Conservation (phyloP, 2,113 vertebrate genomes). For the Alethe diademata region DNA sequence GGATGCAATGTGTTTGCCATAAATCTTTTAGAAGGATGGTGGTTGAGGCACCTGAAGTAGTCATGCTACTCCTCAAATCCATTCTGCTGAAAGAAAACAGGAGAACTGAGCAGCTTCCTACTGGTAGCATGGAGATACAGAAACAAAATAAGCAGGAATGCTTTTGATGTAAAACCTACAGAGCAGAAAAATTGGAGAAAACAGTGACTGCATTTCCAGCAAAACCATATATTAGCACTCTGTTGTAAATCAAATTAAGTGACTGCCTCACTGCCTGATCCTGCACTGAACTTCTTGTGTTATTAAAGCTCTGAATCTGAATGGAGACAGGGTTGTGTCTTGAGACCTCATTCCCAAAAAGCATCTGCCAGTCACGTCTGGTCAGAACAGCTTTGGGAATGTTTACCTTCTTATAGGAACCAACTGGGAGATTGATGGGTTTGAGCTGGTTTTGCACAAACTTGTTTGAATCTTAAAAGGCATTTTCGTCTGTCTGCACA, state of each 20-base stretch:
- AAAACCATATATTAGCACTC: neutral
- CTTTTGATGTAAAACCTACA: neutral
- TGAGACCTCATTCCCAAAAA: neutral
- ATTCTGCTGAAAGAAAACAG: neutral
- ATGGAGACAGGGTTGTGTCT: neutral
- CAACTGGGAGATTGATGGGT: constrained; percentile 7
- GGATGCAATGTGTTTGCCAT: constrained; percentile 13
- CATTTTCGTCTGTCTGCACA: constrained; percentile 11
- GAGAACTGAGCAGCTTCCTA: neutral
- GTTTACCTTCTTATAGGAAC: constrained; percentile 31
- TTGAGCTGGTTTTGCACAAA: constrained; percentile 1
- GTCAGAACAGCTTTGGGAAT: constrained; percentile 14
- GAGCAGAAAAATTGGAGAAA: neutral
- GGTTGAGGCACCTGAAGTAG: neutral
- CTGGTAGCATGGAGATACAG: fast-evolving
- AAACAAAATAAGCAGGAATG: neutral
- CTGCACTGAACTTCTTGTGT: neutral
- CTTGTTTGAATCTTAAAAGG: constrained; percentile 19
- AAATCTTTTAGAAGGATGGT: constrained; percentile 32
- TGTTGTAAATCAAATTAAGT: neutral
- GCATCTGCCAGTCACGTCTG: constrained; percentile 17
- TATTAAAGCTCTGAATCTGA: constrained; percentile 30
- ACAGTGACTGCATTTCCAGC: neutral
- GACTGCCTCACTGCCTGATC: neutral
- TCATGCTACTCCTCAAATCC: neutral